Percentiles rank a stretch among this genome's conserved stretches.
phyloP scores from a whole-genome alignment of 1,140 invertebrate species.

The Drosophila obscura region DNA sequence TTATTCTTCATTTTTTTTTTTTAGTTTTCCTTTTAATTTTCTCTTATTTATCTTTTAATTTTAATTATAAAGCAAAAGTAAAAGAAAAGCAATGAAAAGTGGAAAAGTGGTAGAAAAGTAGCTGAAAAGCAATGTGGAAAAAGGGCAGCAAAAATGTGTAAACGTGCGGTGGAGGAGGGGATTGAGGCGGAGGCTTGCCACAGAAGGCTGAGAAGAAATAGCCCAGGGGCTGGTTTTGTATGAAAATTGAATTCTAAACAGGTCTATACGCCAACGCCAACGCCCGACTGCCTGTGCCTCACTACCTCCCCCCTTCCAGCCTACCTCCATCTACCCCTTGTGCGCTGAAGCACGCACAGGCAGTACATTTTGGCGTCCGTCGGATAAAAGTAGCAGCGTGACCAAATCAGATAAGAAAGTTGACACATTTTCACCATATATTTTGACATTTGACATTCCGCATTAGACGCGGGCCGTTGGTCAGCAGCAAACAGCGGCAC shows the following conservation, averaged over 20 bases:
- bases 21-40: slow-evolving; percentile 16
- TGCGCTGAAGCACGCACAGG: slow-evolving; percentile 79
- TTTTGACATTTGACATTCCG: slow-evolving; percentile 84
- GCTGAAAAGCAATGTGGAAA: too few species aligned
- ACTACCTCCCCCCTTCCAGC: slow-evolving; percentile 20
- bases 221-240: slow-evolving; percentile 66
- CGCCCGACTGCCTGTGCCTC: slow-evolving; percentile 36
- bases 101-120: too few species aligned
- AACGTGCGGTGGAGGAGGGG: too few species aligned
- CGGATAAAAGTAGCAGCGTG: slow-evolving; percentile 82
- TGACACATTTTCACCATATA: slow-evolving; percentile 84
- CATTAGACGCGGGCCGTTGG: slow-evolving; percentile 82
- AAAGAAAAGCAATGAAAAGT: too few species aligned
- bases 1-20: slow-evolving; percentile 19
- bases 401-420: slow-evolving; percentile 84
- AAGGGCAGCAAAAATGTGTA: too few species aligned
- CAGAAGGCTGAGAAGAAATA: slow-evolving; percentile 6
- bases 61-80: slow-evolving; percentile 16
- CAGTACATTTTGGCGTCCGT: slow-evolving; percentile 70
- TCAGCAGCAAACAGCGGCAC: slow-evolving; percentile 47
- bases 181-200: not conserved
- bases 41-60: slow-evolving; percentile 55
- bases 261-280: slow-evolving; percentile 61
- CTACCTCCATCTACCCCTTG: slow-evolving; percentile 41
- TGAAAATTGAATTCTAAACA: slow-evolving; percentile 83